phyloP scores from a whole-genome alignment of 2,888 invertebrate genomes.

The Epirrita christyi region DNA sequence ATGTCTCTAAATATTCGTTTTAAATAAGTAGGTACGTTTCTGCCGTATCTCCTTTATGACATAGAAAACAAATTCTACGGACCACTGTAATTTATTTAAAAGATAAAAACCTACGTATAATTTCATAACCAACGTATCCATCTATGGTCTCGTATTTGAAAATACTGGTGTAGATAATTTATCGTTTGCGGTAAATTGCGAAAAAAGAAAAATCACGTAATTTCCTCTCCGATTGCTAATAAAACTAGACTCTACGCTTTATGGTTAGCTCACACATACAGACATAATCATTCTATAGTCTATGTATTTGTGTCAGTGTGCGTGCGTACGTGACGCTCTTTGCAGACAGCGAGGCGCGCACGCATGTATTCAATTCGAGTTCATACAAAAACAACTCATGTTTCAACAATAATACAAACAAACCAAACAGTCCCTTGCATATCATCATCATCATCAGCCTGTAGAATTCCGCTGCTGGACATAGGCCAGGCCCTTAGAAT shows the following conservation, averaged over 20 bases:
- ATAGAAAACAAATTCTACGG: constrained; percentile 1
- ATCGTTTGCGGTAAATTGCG: constrained; percentile 46
- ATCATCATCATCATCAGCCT: too few relatives aligned
- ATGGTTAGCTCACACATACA: constrained; percentile 31
- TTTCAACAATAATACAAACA: neutral
- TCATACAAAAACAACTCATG: neutral
- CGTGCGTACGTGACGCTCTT: constrained; percentile 33
- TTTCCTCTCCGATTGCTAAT: constrained; percentile 43
- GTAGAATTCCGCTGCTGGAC: too few relatives aligned
- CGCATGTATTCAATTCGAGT: constrained; percentile 31
- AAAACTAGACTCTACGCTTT: constrained; percentile 34
- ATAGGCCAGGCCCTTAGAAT: too few relatives aligned
- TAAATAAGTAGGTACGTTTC: too few relatives aligned
- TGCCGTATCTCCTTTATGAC: neutral
- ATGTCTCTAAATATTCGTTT: too few relatives aligned
- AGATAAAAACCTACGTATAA: constrained; percentile 15
- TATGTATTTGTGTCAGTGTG: constrained; percentile 30
- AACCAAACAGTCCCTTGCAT: neutral
- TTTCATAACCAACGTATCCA: constrained; percentile 23
- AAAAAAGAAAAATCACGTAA: constrained; percentile 58
- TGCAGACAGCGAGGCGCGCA: constrained; percentile 61
- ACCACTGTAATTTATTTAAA: constrained; percentile 21
- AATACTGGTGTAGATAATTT: constrained; percentile 38
- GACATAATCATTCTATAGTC: constrained; percentile 12
- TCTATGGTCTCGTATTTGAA: constrained; percentile 27